phyloP scores from a whole-genome alignment of 2,797 vertebrate genomes.

The Catostomus latipinnis region DNA sequence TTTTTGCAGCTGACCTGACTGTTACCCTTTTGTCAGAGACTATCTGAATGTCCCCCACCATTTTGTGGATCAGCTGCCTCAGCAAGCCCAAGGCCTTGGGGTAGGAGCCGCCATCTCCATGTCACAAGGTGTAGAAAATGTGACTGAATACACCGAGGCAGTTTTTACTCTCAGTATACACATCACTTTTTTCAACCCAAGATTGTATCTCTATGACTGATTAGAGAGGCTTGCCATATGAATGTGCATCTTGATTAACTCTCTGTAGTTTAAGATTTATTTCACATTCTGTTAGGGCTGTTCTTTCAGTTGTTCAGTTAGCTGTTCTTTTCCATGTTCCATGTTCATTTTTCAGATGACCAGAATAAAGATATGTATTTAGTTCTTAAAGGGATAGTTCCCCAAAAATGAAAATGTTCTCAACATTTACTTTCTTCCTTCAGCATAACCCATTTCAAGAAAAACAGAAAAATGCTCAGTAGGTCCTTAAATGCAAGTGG shows the following conservation, averaged over 20 bases:
- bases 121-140: constrained; percentile 60
- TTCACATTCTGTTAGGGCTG: not conserved
- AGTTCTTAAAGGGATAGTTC: no score
- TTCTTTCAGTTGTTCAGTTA: not conserved
- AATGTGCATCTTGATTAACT: constrained; percentile 7
- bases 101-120: constrained; percentile 40
- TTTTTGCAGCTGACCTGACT: constrained; percentile 45
- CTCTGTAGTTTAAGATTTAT: not conserved
- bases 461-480: no score
- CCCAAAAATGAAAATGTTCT: no score
- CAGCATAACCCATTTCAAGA: no score
- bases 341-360: constrained; percentile 6
- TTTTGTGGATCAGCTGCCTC: constrained; percentile 54
- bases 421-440: no score
- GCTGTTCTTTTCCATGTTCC: not conserved
- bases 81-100: constrained; percentile 26
- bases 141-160: constrained; percentile 36
- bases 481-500: no score
- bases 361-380: not conserved
- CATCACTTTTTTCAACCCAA: constrained; percentile 1
- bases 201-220: constrained; percentile 19
- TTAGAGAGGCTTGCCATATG: not conserved
- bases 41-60: constrained; percentile 45
- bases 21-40: constrained; percentile 48
- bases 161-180: constrained; percentile 39